Evolutionary conservation across 2,888 invertebrate genomes (phyloP).

Genomic region (Hofmannophila pseudospretella): DNA sequence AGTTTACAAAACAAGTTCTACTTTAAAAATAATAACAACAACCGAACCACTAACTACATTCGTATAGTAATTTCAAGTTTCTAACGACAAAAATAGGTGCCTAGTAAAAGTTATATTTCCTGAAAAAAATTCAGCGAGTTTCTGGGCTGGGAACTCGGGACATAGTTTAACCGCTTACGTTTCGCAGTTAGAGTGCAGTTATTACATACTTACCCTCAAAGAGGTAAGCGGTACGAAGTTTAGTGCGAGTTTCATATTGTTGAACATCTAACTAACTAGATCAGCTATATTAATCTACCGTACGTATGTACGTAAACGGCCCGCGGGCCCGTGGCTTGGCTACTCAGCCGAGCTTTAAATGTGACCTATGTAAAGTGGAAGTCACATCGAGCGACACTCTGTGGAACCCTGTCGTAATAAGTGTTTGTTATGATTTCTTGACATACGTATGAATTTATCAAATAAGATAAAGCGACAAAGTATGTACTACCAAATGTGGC

Average conservation of each 20-base stretch:
- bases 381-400: no score
- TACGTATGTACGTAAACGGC: no score
- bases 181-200: slow-evolving; percentile 28
- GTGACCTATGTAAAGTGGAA: no score
- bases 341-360: no score
- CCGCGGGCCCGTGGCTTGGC: no score
- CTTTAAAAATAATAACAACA: no score
- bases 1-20: no score
- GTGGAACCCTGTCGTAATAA: no score
- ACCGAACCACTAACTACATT: background rate
- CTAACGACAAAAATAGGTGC: slow-evolving; percentile 18
- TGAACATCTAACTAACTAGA: slow-evolving; percentile 11
- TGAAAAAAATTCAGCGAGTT: slow-evolving; percentile 28
- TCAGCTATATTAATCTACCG: background rate
- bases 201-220: slow-evolving; percentile 34
- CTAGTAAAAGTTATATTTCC: slow-evolving; percentile 27
- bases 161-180: slow-evolving; percentile 31
- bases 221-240: slow-evolving; percentile 16
- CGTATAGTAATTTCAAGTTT: slow-evolving; percentile 4
- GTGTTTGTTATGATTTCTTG: no score
- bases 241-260: slow-evolving; percentile 16
- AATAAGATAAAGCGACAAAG: no score
- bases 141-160: slow-evolving; percentile 23
- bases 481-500: no score
- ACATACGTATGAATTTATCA: no score